phyloP scores from a whole-genome alignment of 2,888 invertebrate genomes.

The Hirtodrosophila trivittata region DNA sequence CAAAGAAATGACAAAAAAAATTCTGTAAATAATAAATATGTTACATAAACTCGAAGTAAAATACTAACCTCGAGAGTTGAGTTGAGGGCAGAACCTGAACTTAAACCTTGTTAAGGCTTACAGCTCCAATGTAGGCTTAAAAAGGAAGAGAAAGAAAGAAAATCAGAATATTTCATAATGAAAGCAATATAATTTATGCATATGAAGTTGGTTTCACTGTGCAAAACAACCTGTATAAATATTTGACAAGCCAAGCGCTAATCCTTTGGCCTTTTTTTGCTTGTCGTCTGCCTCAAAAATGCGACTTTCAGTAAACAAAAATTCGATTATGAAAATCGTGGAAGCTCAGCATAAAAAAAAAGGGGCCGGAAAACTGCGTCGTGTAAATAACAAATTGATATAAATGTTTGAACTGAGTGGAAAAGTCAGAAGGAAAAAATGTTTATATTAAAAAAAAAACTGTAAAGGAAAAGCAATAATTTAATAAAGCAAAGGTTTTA shows the following conservation, averaged over 20 bases:
- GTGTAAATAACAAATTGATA: conserved; percentile 60
- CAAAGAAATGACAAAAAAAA: too few relatives aligned
- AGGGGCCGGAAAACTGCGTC: conserved; percentile 23
- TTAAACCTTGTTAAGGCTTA: too few relatives aligned
- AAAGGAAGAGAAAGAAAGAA: too few relatives aligned
- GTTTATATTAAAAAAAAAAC: conserved; percentile 2
- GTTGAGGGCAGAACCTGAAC: too few relatives aligned
- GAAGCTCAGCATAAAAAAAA: conserved; percentile 30
- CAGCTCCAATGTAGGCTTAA: too few relatives aligned
- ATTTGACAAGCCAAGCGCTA: conserved; percentile 41
- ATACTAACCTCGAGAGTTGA: too few relatives aligned
- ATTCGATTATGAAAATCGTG: conserved; percentile 63
- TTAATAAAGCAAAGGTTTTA: conserved; percentile 56
- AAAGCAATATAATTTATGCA: background rate
- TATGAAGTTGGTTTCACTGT: background rate
- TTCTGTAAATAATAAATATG: too few relatives aligned
- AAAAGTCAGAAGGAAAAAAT: conserved; percentile 9
- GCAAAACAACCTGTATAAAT: conserved; percentile 20
- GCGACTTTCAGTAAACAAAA: conserved; percentile 41
- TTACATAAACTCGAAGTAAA: too few relatives aligned
- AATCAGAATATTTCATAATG: too few relatives aligned
- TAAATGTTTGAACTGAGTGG: conserved; percentile 33
- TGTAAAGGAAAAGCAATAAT: conserved; percentile 39
- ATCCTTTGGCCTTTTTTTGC: conserved; percentile 50
- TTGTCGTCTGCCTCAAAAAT: conserved; percentile 26